Base-by-base conservation (phyloP, 2,888 invertebrate species). In the Heteropelma amictum region DNA sequence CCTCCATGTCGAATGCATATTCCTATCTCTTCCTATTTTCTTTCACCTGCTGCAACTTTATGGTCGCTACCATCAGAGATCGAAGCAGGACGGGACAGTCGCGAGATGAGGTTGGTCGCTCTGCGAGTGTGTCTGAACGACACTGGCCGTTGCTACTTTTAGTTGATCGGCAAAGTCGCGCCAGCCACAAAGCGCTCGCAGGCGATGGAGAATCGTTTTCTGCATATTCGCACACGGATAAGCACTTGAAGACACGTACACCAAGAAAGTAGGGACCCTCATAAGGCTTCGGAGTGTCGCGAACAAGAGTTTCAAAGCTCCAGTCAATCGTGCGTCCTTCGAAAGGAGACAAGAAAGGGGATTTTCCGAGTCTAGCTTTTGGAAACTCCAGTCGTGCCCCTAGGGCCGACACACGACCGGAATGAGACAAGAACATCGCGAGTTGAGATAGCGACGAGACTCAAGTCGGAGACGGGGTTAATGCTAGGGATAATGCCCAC, bases 401-500 rank as follows among this genome's bases (percentile, higher is more conserved):
- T 33, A 23, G 23, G 53, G 42, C 40, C 33, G 40, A 45, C 7
- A 10, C 30, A 61, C 51, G 5, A 35, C 19, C 60, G 38, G 42
- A 49, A 69, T 38, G 65, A 33, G 30, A 28, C 60, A 47, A 38
- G 33, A 45, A 40, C 40, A 40, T 38, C 26, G 26, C 23, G 5
- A 60, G 42, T 8, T 0, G 7, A 42, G 49, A 51, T 56, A 54
- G 68, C 19, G 23, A 56, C 28, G 61, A 70, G 65, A 63, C 70
- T 56, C 51, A 54, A 53, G 56, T 30, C 72, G n/a, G 73, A 67
- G 69, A 64, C 63, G 60, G 61, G 74, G 67, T 60, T 76, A 77
- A 77, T 78, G 78, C 74, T 42, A 30, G 78, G 72, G 73, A 78
- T 81, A 79, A 80, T 79, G 78, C 77, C 64, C 54, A 65, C 69